Base-by-base conservation (phyloP, 1,140 invertebrate species). In the Daktulosphaira vitifoliae region DNA sequence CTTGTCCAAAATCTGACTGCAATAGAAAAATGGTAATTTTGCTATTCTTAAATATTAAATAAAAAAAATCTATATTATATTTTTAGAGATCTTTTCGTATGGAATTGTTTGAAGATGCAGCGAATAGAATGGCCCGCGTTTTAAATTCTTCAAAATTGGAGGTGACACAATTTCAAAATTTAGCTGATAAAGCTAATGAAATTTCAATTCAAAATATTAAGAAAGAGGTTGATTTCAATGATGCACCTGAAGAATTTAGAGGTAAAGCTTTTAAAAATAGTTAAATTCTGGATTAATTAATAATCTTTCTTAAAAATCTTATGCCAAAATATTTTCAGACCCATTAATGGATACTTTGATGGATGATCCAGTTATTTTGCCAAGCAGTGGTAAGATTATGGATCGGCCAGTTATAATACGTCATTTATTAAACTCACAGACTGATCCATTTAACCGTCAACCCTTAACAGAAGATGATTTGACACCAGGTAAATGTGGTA, bases 281-380 rank as follows among this genome's bases (percentile, higher is more conserved):
- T 44, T 44, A 3, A 11, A n/a, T 7, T n/a, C 15, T 44, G 4
- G n/a, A 11, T 44, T 11, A 37, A 65, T 65, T 15, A 11, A 51
- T 42, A 48, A 11, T 51, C 6, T 51, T 52, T 33, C 33, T 53
- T 62, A 46, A 65, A 42, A 59, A 26, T 29, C 26, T 67, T 37
- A 37, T 51, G 16, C 66, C 9, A 70, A 42, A 54, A 62, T 37
- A 44, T 67, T 70, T 75, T 56, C 67, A 83, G 95, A 98, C 81
- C 93, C 95, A 0, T 77, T 99, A 1, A 97, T 98, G 94, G 92
- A 95, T 72, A 98, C 94, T 0, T 75, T 99, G 18, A 98, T 98
- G 95, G 86, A 86, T 1, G 93, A 99, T 75, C 96, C 96, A 2
- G 94, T 98, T 0, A 79, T 87, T 65, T 78, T 99, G 66, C 95